Conservation (phyloP, 2,113 vertebrate genomes). For the Tychaedon coryphoeus region DNA sequence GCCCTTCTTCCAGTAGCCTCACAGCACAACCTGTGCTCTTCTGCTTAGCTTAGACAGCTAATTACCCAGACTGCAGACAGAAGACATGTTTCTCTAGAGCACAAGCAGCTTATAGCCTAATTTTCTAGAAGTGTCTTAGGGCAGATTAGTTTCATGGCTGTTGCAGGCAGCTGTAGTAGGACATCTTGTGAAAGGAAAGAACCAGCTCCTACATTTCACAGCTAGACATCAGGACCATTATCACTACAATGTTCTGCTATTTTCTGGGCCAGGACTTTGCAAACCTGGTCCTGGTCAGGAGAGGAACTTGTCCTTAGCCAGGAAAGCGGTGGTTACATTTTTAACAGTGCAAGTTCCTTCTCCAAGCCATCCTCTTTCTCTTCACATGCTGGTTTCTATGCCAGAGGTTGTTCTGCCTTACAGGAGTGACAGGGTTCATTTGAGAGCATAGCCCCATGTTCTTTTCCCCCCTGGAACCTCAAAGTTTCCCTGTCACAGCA, state of each 20-base stretch:
- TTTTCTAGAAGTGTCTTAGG: not conserved
- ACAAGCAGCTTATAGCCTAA: not conserved
- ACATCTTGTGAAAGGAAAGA: not conserved
- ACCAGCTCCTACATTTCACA: not conserved
- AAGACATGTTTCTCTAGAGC: not conserved
- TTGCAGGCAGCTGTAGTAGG: not conserved
- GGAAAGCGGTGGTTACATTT: not conserved
- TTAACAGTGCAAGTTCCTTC: not conserved
- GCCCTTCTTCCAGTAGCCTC: not conserved
- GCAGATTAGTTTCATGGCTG: not conserved
- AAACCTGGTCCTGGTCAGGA: not conserved
- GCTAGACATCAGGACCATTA: not conserved
- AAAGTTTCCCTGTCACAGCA: not conserved
- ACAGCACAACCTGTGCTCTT: not conserved
- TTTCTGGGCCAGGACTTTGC: not conserved
- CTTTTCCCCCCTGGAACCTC: not conserved
- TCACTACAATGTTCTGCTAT: not conserved
- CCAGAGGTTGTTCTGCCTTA: not conserved
- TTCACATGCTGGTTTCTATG: not conserved
- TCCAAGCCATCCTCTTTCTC: not conserved
- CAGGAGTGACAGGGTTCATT: not conserved
- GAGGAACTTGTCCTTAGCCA: not conserved
- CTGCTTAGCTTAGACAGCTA: not conserved
- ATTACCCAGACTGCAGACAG: not conserved
- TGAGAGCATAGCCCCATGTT: accelerated